These are phyloP conservation scores for Cacatua alba DNA, from an alignment of 2,113 vertebrate species.

Conservation along the genomic window DNA sequence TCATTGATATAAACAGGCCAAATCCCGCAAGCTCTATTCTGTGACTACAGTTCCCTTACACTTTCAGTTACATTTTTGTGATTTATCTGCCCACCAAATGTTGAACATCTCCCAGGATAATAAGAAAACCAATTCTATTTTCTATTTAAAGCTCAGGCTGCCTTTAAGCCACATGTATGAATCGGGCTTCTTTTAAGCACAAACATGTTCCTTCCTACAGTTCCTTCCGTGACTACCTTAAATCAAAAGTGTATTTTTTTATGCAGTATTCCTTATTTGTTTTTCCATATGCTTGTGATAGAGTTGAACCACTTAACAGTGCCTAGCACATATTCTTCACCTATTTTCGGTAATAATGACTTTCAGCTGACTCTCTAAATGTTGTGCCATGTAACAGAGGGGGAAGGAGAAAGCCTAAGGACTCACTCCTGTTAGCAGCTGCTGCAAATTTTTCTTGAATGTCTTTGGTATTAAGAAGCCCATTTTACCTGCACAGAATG, in stretches of 20 bases:
- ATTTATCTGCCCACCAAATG: constrained; percentile 20
- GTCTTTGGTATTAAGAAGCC: not conserved
- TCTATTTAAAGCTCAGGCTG: constrained; percentile 36
- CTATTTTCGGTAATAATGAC: not conserved
- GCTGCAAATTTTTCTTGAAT: not conserved
- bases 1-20: constrained; percentile 38
- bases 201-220: not conserved
- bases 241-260: constrained; percentile 32
- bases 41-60: not conserved
- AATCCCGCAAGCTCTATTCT: not conserved
- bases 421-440: not conserved
- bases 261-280: constrained; percentile 31
- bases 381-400: not conserved
- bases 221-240: not conserved
- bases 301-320: constrained; percentile 14
- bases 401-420: not conserved
- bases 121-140: constrained; percentile 32
- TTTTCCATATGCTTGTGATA: not conserved
- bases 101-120: constrained; percentile 40
- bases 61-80: constrained; percentile 1
- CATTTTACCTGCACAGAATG: not conserved
- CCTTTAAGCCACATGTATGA: not conserved
- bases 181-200: constrained; percentile 1
- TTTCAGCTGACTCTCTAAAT: constrained; percentile 13
- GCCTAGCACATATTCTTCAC: constrained; percentile 2